phyloP scores from a whole-genome alignment of 2,797 vertebrate species.

The Oryzias dopingdopingensis region DNA sequence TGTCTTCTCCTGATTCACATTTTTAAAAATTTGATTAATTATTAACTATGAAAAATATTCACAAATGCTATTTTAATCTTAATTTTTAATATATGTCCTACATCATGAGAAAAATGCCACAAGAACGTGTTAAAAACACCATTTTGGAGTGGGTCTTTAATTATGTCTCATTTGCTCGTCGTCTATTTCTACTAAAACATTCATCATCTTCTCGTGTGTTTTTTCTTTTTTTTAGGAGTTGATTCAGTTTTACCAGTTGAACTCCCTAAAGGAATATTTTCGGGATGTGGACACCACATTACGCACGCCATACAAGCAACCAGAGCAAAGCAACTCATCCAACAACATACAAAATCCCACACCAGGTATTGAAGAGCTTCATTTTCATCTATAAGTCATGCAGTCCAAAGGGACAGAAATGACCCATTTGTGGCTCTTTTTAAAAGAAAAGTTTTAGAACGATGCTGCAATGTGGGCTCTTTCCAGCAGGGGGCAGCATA shows the following conservation, averaged over 20 bases:
- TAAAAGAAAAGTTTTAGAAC: no score
- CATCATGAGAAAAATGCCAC: no score
- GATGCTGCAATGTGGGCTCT: conserved; percentile 14
- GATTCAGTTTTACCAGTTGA: conserved; percentile 87
- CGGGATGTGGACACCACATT: conserved; percentile 86
- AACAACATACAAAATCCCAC: conserved; percentile 25
- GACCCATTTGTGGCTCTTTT: no score
- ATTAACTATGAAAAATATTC: no score
- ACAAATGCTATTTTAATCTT: no score
- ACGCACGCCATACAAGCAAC: conserved; percentile 83
- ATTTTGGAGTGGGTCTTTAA: no score
- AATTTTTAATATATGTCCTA: no score
- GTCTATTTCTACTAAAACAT: no score
- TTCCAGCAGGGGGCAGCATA: conserved; percentile 68
- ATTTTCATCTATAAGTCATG: neutral
- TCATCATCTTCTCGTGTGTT: neutral
- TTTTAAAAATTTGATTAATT: no score
- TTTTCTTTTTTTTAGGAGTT: conserved; percentile 76
- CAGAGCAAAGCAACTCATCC: conserved; percentile 69
- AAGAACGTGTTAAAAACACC: no score
- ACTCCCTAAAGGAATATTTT: conserved; percentile 90
- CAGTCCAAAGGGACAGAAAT: neutral
- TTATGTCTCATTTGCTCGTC: no score
- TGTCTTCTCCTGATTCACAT: no score
- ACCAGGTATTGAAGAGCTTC: conserved; percentile 46